These are phyloP conservation scores for Oligia latruncula DNA, from an alignment of 2,888 invertebrate species.

Conservation along the genomic window DNA sequence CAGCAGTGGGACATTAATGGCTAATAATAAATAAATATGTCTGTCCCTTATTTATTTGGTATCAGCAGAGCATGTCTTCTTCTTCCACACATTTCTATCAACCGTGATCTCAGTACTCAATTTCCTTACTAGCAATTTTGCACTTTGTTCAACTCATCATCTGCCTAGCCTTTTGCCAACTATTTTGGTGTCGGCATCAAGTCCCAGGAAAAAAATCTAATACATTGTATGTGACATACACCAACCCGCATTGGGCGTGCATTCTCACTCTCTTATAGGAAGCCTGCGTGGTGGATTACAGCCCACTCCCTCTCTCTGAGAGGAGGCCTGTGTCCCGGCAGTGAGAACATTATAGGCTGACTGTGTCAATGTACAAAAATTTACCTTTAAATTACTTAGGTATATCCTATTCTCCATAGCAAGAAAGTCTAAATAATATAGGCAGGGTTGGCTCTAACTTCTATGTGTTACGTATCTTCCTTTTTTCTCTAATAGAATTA, in stretches of 20 bases:
- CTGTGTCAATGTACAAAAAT: background rate
- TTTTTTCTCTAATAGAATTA: constrained; percentile 24
- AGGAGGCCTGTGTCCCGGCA: background rate
- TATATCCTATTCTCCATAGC: background rate
- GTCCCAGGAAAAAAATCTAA: too few species aligned
- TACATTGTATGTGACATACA: background rate
- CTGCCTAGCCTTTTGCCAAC: background rate
- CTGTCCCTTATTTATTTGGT: background rate
- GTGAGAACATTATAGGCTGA: too few species aligned
- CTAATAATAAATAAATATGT: too few species aligned
- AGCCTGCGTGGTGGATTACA: too few species aligned
- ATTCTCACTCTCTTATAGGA: background rate
- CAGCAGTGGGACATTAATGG: too few species aligned
- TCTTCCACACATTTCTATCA: too few species aligned
- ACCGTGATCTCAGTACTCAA: background rate
- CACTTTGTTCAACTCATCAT: background rate
- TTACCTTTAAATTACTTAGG: background rate
- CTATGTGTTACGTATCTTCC: background rate
- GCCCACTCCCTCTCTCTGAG: too few species aligned
- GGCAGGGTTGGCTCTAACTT: constrained; percentile 7
- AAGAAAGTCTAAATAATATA: constrained; percentile 1
- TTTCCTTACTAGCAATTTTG: background rate
- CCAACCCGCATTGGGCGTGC: too few species aligned
- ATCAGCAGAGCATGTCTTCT: background rate
- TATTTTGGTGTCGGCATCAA: background rate